These are phyloP conservation scores for Limnephilus lunatus DNA, from an alignment of 2,888 invertebrate species.

Conservation along the genomic window DNA sequence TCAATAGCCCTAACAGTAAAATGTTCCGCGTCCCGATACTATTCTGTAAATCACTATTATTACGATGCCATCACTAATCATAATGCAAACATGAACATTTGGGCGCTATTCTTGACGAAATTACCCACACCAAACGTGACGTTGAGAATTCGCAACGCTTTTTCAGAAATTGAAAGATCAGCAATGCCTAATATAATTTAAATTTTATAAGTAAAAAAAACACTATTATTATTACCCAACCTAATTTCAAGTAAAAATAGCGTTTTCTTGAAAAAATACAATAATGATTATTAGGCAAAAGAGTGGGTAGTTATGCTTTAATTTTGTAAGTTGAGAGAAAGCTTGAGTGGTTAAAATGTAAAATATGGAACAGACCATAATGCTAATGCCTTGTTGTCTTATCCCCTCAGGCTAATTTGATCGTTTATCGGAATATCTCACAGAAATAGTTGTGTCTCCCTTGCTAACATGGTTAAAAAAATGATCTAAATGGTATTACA, in stretches of 20 bases:
- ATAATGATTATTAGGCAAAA: neutral
- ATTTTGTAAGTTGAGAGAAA: neutral
- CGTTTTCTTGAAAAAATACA: no score
- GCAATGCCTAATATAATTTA: no score
- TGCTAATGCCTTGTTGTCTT: no score
- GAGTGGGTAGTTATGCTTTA: neutral
- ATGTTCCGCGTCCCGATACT: neutral
- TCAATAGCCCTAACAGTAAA: neutral
- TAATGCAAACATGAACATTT: neutral
- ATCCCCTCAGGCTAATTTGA: no score
- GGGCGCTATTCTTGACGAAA: neutral
- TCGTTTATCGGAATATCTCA: no score
- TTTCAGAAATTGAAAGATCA: neutral
- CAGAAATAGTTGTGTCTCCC: no score
- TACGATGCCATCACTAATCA: neutral
- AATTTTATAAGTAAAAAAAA: no score
- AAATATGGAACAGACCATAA: neutral
- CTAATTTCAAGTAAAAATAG: no score
- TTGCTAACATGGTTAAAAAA: no score
- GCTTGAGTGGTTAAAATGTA: neutral
- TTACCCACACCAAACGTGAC: neutral
- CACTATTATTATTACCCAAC: neutral
- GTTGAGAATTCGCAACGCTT: neutral
- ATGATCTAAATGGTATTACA: no score
- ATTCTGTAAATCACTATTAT: slow-evolving; percentile 2